Evolutionary conservation across 2,888 invertebrate species (phyloP).

Genomic region (Sesia apiformis): DNA sequence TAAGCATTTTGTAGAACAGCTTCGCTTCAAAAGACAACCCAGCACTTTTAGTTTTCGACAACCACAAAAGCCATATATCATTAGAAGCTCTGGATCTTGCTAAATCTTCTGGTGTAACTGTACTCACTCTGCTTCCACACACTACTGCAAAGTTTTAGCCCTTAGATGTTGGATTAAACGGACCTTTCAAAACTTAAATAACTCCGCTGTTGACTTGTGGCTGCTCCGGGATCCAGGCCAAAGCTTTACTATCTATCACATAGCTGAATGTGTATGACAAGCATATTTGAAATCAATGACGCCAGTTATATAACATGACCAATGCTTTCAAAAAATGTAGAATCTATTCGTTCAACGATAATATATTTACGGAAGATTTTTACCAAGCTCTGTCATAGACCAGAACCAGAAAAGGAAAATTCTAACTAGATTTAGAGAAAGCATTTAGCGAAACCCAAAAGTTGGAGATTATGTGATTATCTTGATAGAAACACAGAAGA

Average conservation of each 20-base stretch:
- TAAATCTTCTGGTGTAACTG: conserved; percentile 29
- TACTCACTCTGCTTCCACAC: conserved; percentile 38
- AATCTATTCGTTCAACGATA: conserved; percentile 19
- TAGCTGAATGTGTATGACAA: conserved; percentile 15
- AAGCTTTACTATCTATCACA: conserved; percentile 30
- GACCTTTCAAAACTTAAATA: conserved; percentile 31
- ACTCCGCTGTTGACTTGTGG: conserved; percentile 23
- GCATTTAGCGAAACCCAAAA: too few species aligned
- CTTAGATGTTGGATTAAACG: conserved; percentile 31
- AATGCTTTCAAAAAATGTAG: conserved; percentile 10
- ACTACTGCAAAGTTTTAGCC: conserved; percentile 39
- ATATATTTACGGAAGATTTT: conserved; percentile 22
- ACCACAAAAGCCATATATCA: conserved; percentile 25
- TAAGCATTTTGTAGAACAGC: conserved; percentile 26
- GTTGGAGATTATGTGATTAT: too few species aligned
- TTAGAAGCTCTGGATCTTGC: conserved; percentile 19
- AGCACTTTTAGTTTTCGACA: conserved; percentile 23
- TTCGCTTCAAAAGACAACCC: conserved; percentile 15
- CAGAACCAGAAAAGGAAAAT: not conserved
- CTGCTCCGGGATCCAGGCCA: conserved; percentile 30
- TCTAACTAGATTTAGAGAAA: too few species aligned
- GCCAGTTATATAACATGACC: conserved; percentile 32
- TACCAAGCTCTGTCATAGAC: conserved; percentile 10
- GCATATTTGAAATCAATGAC: conserved; percentile 17
- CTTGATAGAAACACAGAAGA: too few species aligned